Conservation (phyloP, 2,113 vertebrate species). For the Ctenomys sociabilis region DNA sequence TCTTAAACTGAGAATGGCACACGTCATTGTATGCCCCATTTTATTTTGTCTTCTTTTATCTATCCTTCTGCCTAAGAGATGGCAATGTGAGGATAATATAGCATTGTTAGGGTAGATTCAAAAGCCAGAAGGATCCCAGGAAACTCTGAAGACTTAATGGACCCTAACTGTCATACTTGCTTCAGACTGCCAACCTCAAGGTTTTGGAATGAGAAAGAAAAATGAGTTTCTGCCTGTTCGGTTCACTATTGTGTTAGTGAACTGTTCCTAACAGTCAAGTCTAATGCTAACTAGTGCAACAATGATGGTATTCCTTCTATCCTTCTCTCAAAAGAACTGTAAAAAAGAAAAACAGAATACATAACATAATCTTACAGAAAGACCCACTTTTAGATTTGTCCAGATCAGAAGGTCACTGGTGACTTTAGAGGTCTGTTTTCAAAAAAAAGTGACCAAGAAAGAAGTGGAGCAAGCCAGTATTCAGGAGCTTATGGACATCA, state of each 20-base stretch:
- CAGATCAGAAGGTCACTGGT: constrained; percentile 42
- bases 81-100: background rate
- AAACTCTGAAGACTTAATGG: background rate
- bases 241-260: background rate
- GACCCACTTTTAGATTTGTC: constrained; percentile 7
- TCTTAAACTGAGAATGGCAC: background rate
- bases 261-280: background rate
- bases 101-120: background rate
- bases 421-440: background rate
- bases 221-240: background rate
- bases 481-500: constrained; percentile 38
- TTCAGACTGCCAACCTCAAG: background rate
- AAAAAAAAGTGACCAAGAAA: constrained; percentile 58
- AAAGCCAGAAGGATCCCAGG: background rate
- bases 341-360: background rate
- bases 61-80: background rate
- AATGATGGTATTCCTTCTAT: background rate
- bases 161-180: background rate
- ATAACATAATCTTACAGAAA: background rate
- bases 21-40: background rate
- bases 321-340: constrained; percentile 18
- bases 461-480: background rate
- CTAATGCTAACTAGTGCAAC: background rate
- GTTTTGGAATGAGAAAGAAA: background rate
- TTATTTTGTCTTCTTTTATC: background rate